Evolutionary conservation across 2,888 invertebrate species (phyloP).

Genomic region (Pherbina coryleti): DNA sequence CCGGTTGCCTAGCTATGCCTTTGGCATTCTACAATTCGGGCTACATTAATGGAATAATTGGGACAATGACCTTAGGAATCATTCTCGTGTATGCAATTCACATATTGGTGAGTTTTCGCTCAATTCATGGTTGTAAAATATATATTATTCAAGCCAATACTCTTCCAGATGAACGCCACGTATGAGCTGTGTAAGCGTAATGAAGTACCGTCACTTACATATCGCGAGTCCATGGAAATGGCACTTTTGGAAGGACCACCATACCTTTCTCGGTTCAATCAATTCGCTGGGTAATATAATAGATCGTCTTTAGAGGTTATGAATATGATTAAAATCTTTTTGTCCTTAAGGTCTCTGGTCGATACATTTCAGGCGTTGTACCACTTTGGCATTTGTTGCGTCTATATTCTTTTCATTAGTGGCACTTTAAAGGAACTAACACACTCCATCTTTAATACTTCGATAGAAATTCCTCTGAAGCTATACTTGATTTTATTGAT

Average conservation of each 20-base stretch:
- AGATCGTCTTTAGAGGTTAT: not conserved
- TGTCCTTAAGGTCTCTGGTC: constrained; percentile 74
- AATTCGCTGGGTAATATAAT: constrained; percentile 66
- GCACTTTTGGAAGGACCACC: constrained; percentile 81
- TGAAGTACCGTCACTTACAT: constrained; percentile 79
- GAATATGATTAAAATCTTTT: too few species aligned
- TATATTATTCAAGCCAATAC: not conserved
- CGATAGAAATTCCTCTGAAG: constrained; percentile 68
- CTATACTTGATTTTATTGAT: constrained; percentile 72
- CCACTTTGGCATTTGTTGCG: constrained; percentile 95
- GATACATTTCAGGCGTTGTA: constrained; percentile 86
- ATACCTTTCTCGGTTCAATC: constrained; percentile 73
- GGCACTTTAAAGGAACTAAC: constrained; percentile 83
- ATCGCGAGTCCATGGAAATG: constrained; percentile 83
- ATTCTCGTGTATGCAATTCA: constrained; percentile 91
- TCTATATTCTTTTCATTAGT: constrained; percentile 94
- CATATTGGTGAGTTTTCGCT: constrained; percentile 72
- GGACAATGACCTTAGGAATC: constrained; percentile 82
- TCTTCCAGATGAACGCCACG: constrained; percentile 52
- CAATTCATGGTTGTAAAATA: not conserved
- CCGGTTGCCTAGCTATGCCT: constrained; percentile 95
- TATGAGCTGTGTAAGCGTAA: constrained; percentile 71
- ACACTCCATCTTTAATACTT: constrained; percentile 69
- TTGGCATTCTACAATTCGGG: constrained; percentile 91
- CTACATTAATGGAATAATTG: constrained; percentile 80